Conservation (phyloP, 1,140 invertebrate genomes). For the Phymastichus coffea region DNA sequence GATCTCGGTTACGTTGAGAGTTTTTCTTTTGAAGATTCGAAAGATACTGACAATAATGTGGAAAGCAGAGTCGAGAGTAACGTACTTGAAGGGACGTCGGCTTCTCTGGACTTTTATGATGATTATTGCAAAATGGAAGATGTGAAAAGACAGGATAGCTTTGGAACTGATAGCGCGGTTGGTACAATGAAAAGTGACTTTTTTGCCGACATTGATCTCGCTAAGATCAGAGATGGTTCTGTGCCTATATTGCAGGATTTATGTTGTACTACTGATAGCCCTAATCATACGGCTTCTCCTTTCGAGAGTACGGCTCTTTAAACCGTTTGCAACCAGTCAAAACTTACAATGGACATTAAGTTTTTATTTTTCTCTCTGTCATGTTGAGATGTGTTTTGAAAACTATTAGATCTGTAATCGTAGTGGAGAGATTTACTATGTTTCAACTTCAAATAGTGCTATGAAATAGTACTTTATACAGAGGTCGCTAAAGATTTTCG, state of each 20-base stretch:
- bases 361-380: background rate
- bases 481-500: background rate
- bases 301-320: slow-evolving; percentile 54
- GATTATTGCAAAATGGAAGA: slow-evolving; percentile 41
- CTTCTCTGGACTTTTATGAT: slow-evolving; percentile 28
- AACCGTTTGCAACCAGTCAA: background rate
- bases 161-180: slow-evolving; percentile 51
- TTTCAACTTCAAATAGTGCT: background rate
- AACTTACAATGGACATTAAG: background rate
- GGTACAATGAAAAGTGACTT: slow-evolving; percentile 56
- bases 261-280: slow-evolving; percentile 44
- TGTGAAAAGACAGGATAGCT: slow-evolving; percentile 49
- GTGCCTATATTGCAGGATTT: slow-evolving; percentile 40
- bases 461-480: background rate
- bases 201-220: slow-evolving; percentile 51
- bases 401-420: background rate
- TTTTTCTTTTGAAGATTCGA: slow-evolving; percentile 10
- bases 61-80: background rate
- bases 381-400: slow-evolving; percentile 6
- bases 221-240: slow-evolving; percentile 41
- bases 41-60: slow-evolving; percentile 10
- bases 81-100: slow-evolving; percentile 1
- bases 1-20: slow-evolving; percentile 24
- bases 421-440: background rate
- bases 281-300: slow-evolving; percentile 44